phyloP scores from a whole-genome alignment of 2,888 invertebrate genomes.

The Pandemis corylana region DNA sequence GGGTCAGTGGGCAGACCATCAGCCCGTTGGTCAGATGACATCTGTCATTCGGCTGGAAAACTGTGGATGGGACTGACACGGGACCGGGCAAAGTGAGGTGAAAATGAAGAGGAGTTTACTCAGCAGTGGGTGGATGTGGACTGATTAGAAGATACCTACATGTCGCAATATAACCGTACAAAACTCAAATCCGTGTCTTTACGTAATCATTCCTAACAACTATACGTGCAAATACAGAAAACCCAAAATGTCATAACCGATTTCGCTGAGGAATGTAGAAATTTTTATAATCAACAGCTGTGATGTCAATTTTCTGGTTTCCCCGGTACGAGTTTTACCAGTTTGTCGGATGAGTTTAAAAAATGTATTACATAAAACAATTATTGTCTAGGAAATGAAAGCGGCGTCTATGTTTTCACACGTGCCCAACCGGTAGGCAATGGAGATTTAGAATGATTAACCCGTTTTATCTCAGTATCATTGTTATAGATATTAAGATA shows the following conservation, averaged over 20 bases:
- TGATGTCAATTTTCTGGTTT: slow-evolving; percentile 30
- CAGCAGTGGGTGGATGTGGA: too few species aligned
- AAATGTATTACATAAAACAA: slow-evolving; percentile 55
- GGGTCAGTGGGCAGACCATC: too few species aligned
- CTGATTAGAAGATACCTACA: too few species aligned
- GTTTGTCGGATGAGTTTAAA: slow-evolving; percentile 31
- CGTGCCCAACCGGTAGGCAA: slow-evolving; percentile 21
- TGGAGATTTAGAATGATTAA: not conserved
- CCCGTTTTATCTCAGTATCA: not conserved
- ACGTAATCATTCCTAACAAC: not conserved
- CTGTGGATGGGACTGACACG: too few species aligned
- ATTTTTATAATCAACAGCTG: not conserved
- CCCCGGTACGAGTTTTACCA: slow-evolving; percentile 15
- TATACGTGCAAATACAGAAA: not conserved
- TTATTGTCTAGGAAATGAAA: slow-evolving; percentile 62
- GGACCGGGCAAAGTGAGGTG: too few species aligned
- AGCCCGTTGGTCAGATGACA: too few species aligned
- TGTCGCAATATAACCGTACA: too few species aligned
- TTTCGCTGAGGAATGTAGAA: slow-evolving; percentile 2
- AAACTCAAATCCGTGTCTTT: too few species aligned
- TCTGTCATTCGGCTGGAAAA: too few species aligned
- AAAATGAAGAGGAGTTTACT: too few species aligned
- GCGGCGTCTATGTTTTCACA: slow-evolving; percentile 45
- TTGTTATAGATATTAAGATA: too few species aligned
- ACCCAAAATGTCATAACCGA: not conserved